Conservation (phyloP, 1,140 invertebrate species). For the Campoletis sonorensis region DNA sequence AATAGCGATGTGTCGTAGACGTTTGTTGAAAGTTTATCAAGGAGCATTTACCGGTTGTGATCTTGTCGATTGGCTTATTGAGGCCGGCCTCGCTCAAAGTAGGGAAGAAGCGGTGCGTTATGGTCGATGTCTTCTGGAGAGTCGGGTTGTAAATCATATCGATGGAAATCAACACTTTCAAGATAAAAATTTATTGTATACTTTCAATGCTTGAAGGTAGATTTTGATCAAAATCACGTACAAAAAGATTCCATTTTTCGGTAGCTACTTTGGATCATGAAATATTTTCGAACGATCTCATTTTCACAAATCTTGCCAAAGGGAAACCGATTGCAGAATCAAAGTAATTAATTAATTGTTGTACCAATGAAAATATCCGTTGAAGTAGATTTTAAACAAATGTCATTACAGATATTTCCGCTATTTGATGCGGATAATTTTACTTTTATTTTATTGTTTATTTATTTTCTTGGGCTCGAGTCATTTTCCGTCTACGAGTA, state of each 20-base stretch:
- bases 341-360: background rate
- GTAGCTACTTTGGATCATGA: background rate
- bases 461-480: background rate
- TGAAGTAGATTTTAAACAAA: background rate
- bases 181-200: conserved; percentile 84
- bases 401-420: too few species aligned
- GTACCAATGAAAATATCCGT: background rate
- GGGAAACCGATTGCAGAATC: background rate
- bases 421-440: background rate
- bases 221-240: conserved; percentile 5
- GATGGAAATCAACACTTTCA: conserved; percentile 89
- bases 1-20: conserved; percentile 83
- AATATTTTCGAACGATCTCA: conserved; percentile 6
- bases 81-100: conserved; percentile 86
- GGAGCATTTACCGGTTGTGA: conserved; percentile 89
- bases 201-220: conserved; percentile 74
- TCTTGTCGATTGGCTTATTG: conserved; percentile 91
- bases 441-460: too few species aligned
- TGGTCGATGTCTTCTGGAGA: conserved; percentile 89
- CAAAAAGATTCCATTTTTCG: background rate
- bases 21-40: conserved; percentile 84
- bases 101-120: conserved; percentile 87
- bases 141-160: conserved; percentile 89
- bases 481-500: too few species aligned
- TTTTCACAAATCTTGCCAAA: background rate